Percentiles rank a stretch among this genome's conserved stretches.
These are phyloP conservation scores for Pithys albifrons DNA, from an alignment of 2,113 vertebrate species.

Conservation along the genomic window DNA sequence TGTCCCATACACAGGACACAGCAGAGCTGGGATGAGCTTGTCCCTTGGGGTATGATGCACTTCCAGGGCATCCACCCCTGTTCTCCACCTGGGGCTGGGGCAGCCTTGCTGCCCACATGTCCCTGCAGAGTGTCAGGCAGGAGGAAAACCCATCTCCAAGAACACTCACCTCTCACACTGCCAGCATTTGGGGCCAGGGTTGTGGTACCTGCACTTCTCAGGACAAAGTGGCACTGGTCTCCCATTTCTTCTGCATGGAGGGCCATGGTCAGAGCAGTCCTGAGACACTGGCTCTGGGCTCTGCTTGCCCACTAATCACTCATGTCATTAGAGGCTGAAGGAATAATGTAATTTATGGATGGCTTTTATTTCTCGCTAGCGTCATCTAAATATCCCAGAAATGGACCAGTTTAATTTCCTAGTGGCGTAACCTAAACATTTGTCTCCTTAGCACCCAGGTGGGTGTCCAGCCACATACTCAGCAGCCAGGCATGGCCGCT, in stretches of 20 bases:
- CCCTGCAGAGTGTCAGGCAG: fast-evolving
- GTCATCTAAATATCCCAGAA: constrained; percentile 43
- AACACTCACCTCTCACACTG: background rate
- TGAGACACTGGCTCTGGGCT: background rate
- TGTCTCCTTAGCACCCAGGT: background rate
- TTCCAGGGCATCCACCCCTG: background rate
- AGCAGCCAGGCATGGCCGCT: fast-evolving
- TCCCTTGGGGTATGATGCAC: fast-evolving
- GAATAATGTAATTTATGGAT: constrained; percentile 45
- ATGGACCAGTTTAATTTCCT: constrained; percentile 27
- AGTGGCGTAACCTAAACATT: background rate
- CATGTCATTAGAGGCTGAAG: constrained; percentile 20
- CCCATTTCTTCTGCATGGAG: background rate
- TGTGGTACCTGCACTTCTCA: fast-evolving
- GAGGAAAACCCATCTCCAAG: background rate
- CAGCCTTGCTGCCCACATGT: background rate
- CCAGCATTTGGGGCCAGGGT: background rate
- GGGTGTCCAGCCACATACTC: background rate
- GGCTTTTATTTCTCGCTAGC: constrained; percentile 50
- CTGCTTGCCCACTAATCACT: background rate
- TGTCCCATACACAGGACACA: fast-evolving
- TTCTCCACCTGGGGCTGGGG: background rate
- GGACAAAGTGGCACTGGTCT: background rate
- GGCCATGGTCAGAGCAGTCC: background rate
- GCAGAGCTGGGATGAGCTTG: fast-evolving